Conservation (phyloP, 2,113 vertebrate species). For the Telmatochromis sp. region DNA sequence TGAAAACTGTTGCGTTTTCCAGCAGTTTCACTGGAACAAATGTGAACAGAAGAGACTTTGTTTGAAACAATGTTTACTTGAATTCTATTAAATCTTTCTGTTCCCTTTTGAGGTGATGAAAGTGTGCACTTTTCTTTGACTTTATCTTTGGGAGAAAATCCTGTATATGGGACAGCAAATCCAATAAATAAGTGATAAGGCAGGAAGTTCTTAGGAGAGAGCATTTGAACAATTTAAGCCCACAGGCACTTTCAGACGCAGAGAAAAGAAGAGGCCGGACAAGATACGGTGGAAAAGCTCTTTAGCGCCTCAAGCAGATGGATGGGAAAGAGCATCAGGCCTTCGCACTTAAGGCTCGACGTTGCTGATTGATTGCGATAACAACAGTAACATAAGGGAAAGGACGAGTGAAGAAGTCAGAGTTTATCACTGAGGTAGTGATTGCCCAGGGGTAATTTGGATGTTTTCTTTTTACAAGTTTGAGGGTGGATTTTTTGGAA, state of each 20-base stretch:
- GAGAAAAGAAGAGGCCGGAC: slow-evolving; percentile 17
- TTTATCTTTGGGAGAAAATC: slow-evolving; percentile 60
- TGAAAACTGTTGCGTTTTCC: not conserved
- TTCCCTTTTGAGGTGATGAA: slow-evolving; percentile 37
- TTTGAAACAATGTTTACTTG: slow-evolving; percentile 37
- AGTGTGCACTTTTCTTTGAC: slow-evolving; percentile 39
- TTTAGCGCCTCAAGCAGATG: slow-evolving; percentile 46
- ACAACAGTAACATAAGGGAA: slow-evolving; percentile 26
- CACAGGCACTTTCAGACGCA: slow-evolving; percentile 45
- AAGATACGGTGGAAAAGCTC: slow-evolving; percentile 48
- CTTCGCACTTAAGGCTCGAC: slow-evolving; percentile 29
- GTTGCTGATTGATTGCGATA: slow-evolving; percentile 44
- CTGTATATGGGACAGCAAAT: slow-evolving; percentile 52
- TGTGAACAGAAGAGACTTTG: slow-evolving; percentile 30
- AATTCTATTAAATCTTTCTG: slow-evolving; percentile 23
- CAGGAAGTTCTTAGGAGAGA: slow-evolving; percentile 47
- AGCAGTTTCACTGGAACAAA: slow-evolving; percentile 10
- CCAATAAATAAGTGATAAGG: slow-evolving; percentile 70
- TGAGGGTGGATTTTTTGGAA: not conserved
- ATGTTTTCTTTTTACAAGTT: not conserved
- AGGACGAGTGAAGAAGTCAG: slow-evolving; percentile 7
- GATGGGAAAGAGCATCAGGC: slow-evolving; percentile 43
- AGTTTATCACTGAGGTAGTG: slow-evolving; percentile 9
- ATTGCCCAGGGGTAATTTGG: slow-evolving; percentile 1
- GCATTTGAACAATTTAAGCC: slow-evolving; percentile 65